phyloP scores from a whole-genome alignment of 2,113 vertebrate species.

The Canis aureus region DNA sequence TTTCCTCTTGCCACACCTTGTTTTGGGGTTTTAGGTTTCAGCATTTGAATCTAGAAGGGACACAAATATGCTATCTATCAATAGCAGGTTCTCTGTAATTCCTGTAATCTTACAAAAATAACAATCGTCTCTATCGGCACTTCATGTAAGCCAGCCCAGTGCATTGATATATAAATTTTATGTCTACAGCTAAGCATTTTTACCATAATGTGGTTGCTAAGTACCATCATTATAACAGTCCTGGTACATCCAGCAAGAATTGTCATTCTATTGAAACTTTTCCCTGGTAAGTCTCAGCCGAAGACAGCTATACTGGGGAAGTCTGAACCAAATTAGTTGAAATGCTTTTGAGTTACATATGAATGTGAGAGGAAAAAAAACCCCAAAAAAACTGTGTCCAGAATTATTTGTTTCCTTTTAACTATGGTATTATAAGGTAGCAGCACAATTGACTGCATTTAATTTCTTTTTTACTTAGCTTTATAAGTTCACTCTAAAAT shows the following conservation, averaged over 20 bases:
- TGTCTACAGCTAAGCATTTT: not conserved
- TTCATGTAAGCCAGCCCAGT: not conserved
- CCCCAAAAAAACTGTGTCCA: not conserved
- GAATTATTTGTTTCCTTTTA: constrained; percentile 62
- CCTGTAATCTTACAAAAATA: not conserved
- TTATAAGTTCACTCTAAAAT: constrained; percentile 52
- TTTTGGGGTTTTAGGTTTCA: not conserved
- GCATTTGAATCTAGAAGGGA: not conserved
- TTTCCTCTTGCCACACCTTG: not conserved
- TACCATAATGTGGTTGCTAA: not conserved
- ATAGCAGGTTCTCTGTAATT: not conserved
- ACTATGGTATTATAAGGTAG: not conserved
- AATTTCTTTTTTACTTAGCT: constrained; percentile 46
- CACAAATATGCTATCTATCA: not conserved
- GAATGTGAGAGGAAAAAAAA: fast-evolving
- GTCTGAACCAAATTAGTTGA: not conserved
- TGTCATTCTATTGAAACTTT: not conserved
- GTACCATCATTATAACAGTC: not conserved
- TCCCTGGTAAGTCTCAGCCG: not conserved
- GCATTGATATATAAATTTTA: not conserved
- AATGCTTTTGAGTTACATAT: not conserved
- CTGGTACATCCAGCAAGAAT: not conserved
- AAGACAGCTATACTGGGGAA: not conserved
- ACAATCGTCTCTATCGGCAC: not conserved
- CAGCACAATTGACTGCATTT: constrained; percentile 17